Evolutionary conservation across 2,113 vertebrate species (phyloP), one percentile per base, ranked within the genome.

Genomic region (Ceyx margarethae): DNA sequence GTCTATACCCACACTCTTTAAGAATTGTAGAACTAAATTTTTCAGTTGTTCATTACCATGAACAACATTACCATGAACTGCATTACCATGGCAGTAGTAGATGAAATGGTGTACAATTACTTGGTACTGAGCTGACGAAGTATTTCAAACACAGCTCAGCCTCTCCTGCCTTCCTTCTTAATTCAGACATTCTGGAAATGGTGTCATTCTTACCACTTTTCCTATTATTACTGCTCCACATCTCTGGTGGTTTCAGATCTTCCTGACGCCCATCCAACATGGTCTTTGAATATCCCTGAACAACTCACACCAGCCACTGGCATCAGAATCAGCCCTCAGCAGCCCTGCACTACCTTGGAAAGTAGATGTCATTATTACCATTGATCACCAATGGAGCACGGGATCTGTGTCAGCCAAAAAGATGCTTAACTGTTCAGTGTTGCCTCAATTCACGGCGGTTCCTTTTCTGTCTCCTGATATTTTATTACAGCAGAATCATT

Each of bases 401-500:
- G 50, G 74, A 94, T 83, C 66, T 87, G 80, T 93, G 91, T 89
- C 86, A 90, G 45, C 83, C 86, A 71, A 85, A 96, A 93, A 87
- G 87, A 62, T 0, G 31, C 42, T 90, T 73, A 76, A 92, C 90
- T 94, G 86, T 89, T 87, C 92, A 90, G 78, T 28, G 51, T 89
- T 64, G 78, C 91, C 81, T 92, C 81, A 91, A 84, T 90, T 93
- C 94, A 66, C 1, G n/a, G 50, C 0, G 22, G 56, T 62, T 93
- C 78, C 88, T 90, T 94, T 95, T 90, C 93, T 92, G 37, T 94
- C 88, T 91, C 77, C 74, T 80, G 85, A 75, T 91, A 96, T 90
- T 94, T 94, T 94, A 94, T 93, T 95, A 91, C 60, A 95, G 76
- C 75, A 96, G 85, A 96, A 89, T 91, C 15, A 93, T 96, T 97